Percentiles rank a stretch among this genome's conserved stretches.
Evolutionary conservation across 2,888 invertebrate genomes (phyloP).

Genomic region (Lycophotia porphyrea): DNA sequence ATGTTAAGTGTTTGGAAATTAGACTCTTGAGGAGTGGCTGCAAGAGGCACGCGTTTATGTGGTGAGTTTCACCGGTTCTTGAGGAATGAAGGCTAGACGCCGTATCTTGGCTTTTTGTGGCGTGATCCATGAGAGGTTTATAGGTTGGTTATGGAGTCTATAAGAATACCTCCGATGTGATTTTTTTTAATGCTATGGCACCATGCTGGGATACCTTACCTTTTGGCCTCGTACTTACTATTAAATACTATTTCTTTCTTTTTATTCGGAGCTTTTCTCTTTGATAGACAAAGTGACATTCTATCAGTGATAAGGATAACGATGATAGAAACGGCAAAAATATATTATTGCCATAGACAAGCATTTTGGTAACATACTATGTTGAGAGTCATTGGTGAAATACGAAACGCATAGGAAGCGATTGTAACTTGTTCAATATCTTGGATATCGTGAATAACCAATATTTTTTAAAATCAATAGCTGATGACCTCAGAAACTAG

Average conservation of each 20-base stretch:
- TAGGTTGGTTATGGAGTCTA: neutral
- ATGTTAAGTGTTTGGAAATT: constrained; percentile 13
- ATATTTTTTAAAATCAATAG: neutral
- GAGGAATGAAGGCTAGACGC: neutral
- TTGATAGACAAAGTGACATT: neutral
- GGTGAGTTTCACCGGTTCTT: too few species aligned
- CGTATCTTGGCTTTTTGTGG: neutral
- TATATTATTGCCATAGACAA: neutral
- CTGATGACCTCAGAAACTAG: neutral
- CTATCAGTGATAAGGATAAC: neutral
- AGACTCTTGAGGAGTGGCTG: neutral
- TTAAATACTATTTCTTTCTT: too few species aligned
- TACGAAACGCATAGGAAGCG: too few species aligned
- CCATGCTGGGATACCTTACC: too few species aligned
- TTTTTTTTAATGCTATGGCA: neutral
- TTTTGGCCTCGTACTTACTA: too few species aligned
- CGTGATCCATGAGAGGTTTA: neutral
- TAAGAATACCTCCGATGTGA: neutral
- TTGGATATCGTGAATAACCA: neutral
- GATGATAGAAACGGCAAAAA: neutral
- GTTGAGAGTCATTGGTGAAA: too few species aligned
- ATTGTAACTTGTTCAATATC: too few species aligned
- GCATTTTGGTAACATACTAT: too few species aligned
- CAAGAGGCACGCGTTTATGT: neutral
- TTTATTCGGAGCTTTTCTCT: neutral